Evolutionary conservation across 2,888 invertebrate genomes (phyloP).

Genomic region (Nasonia oneida): DNA sequence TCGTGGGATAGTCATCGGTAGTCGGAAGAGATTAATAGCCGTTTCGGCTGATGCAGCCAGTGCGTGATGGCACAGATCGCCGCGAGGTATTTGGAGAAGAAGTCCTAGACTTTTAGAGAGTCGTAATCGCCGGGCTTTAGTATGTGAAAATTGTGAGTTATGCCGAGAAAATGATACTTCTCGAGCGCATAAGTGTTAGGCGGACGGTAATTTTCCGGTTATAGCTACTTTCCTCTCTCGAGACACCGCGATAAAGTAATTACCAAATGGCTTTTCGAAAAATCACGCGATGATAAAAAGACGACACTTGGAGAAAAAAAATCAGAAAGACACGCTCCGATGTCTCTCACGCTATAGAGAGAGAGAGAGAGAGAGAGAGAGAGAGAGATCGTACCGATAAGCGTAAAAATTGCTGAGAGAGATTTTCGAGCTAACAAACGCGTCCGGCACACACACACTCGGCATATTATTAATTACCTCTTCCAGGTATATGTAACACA

Average conservation of each 20-base stretch:
- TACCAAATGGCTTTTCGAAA: background rate
- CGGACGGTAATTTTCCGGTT: background rate
- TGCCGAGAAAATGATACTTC: conserved; percentile 5
- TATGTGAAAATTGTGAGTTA: conserved; percentile 1
- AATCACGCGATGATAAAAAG: background rate
- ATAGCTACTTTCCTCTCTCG: background rate
- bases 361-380: background rate
- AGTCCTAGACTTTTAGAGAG: conserved; percentile 3
- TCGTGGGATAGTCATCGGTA: conserved; percentile 5
- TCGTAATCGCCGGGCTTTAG: background rate
- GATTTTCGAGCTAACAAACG: background rate
- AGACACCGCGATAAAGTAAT: background rate
- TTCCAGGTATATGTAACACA: background rate
- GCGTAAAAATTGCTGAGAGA: background rate
- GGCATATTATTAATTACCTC: conserved; percentile 4
- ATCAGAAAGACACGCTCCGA: background rate
- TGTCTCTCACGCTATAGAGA: background rate
- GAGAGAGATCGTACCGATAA: background rate
- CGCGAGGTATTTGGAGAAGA: conserved; percentile 1
- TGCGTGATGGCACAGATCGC: background rate
- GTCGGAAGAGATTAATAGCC: background rate
- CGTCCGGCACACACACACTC: background rate
- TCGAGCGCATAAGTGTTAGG: background rate
- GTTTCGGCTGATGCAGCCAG: background rate
- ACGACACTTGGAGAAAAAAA: background rate